Evolutionary conservation across 2,888 invertebrate genomes (phyloP), one percentile per base, ranked within the genome.

Genomic region (Morpho achilles): DNA sequence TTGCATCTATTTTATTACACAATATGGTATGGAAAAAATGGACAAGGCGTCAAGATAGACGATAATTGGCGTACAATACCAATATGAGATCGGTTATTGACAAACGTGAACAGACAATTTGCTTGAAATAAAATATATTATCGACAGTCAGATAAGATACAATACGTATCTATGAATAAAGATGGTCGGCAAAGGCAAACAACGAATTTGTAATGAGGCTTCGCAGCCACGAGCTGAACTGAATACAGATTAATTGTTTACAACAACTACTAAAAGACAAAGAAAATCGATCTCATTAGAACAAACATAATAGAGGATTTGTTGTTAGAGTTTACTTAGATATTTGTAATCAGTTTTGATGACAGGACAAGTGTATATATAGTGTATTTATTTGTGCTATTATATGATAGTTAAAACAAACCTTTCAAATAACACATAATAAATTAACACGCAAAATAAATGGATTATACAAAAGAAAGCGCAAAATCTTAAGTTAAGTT

Each of bases 171-270:
- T 61, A 71, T 70, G 72, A 73, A 84, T 83, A 85, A 84, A 79
- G 76, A 78, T 73, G 68, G 75, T 69, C 68, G 72, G 65, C 74
- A 69, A 73, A 73, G 75, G 81, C 78, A 78, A 80, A 78, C 79
- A 74, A 71, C 73, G 82, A 82, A 82, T 85, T 80, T 76, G 73
- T 78, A 85, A 86, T 82, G 76, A 81, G 79, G 69, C 68, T 75
- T 71, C 66, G 69, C 55, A 64, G 65, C 65, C 57, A 9, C 16
- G 48, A 67, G 69, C 73, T 74, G 75, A 69, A 69, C 72, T 69
- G 88, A 82, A 87, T 88, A 86, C 83, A 75, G 80, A 88, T 88
- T 79, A 82, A 84, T 82, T 77, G 76, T 77, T 77, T 75, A 76
- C 65, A 75, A 79, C 79, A 77, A 74, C 78, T 75, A 75, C 74